Conservation (phyloP, 2,888 invertebrate genomes). For the Fragum fragum region DNA sequence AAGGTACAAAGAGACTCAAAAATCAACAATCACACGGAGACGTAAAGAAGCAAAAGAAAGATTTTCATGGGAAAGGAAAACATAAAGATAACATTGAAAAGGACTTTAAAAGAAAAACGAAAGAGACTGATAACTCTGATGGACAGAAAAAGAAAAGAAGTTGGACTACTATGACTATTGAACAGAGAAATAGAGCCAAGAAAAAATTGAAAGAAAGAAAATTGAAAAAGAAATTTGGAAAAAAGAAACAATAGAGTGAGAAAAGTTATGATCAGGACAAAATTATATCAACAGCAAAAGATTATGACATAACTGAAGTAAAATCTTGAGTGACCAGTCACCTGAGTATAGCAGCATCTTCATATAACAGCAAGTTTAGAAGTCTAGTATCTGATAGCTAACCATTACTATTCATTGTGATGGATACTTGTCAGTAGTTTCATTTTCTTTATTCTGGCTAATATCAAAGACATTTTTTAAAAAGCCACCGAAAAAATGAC, state of each 20-base stretch:
- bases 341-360: no score
- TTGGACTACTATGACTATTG: slow-evolving; percentile 23
- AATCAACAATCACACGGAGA: not conserved
- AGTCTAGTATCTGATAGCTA: no score
- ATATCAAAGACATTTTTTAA: no score
- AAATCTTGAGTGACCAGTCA: no score
- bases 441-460: no score
- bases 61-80: not conserved
- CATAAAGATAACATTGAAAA: slow-evolving; percentile 7
- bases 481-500: no score
- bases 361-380: no score
- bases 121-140: not conserved
- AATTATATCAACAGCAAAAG: no score
- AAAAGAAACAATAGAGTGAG: slow-evolving; percentile 6
- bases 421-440: no score
- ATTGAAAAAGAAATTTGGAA: slow-evolving; percentile 22
- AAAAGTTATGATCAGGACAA: no score
- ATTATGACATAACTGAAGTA: no score
- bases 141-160: slow-evolving; percentile 23
- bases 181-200: slow-evolving; percentile 27
- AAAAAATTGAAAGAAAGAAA: slow-evolving; percentile 22
- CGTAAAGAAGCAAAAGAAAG: slow-evolving; percentile 8
- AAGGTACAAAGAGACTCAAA: slow-evolving; percentile 9
- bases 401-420: no score
- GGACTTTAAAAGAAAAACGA: slow-evolving; percentile 5